Conservation (phyloP, 2,113 vertebrate genomes). For the Ictidomys tridecemlineatus region DNA sequence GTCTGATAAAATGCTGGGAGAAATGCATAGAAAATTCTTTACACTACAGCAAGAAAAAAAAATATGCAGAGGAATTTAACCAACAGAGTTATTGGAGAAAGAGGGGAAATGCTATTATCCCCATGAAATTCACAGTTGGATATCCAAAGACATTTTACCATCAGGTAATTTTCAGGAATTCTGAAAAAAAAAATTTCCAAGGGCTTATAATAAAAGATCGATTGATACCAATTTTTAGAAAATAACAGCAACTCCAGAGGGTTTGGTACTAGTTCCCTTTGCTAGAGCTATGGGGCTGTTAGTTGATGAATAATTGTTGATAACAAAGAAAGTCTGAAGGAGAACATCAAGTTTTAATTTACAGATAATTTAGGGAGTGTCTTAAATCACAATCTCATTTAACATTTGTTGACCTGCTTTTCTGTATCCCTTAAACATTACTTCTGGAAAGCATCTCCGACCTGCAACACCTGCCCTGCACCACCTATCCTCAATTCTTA, state of each 20-base stretch:
- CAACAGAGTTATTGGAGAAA: conserved; percentile 90
- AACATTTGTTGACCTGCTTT: not conserved
- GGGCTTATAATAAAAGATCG: not conserved
- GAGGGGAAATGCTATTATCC: conserved; percentile 88
- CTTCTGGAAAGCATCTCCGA: not conserved
- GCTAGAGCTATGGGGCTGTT: not conserved
- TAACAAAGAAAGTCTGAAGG: not conserved
- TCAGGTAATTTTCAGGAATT: conserved; percentile 85
- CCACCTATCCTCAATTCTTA: not conserved
- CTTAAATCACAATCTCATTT: not conserved
- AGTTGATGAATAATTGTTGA: not conserved
- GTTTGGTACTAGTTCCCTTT: not conserved
- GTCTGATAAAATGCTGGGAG: conserved; percentile 89
- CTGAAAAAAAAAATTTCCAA: not conserved
- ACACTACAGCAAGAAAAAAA: conserved; percentile 72
- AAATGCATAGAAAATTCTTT: conserved; percentile 87
- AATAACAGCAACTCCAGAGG: not conserved
- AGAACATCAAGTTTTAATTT: not conserved
- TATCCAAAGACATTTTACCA: conserved; percentile 86
- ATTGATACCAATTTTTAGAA: not conserved
- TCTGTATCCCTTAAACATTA: not conserved
- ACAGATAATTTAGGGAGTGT: not conserved
- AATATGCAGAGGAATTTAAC: conserved; percentile 85
- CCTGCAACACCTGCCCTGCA: not conserved
- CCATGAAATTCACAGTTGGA: conserved; percentile 89